Base-by-base conservation (phyloP, 2,888 invertebrate genomes). In the Cantharis rustica region DNA sequence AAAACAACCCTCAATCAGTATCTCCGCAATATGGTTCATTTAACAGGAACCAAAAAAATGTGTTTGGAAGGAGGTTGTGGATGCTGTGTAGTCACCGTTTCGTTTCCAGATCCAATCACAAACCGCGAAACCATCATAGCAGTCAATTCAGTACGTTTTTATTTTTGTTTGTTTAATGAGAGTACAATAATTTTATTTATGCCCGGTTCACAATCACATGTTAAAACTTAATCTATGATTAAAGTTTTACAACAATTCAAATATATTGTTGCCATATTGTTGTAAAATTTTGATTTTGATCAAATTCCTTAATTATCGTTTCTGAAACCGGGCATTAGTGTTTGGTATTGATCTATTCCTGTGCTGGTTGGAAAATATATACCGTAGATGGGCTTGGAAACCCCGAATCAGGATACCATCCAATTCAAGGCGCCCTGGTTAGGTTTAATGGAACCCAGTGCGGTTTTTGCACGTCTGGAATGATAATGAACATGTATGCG, bases 51-150 rank as follows among this genome's bases (percentile, higher is more conserved):
- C 0, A 94, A 94, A 83, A 89, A 88, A 5, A 93, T 93, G 93
- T 94, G 94, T 80, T 90, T 90, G 47, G 94, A 94, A 84, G 94
- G 94, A 0, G 94, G 94, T 0, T 94, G 94, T 81, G 94, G 94
- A 0, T 91, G 90, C 0, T 94, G 94, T 83, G 88, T 91, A 2
- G 91, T 92, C 1, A 88, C 90, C 0, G 90, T 89, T 0, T 83
- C 88, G 1, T 88, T 85, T 15, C 85, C 85, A 0, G 88, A 91
- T 79, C 89, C 90, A 0, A 85, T 82, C 10, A 90, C 90, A 0
- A 89, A 90, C 7, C 89, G 90, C 80, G 88, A 87, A 27, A 86
- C 88, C 5, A 88, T 89, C 0, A 89, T 91, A 82, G 90, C 93
- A 62, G 91, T 93, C 0, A 93, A 93, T 85, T 93, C 93, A 72